Percentiles rank a stretch among this genome's conserved stretches.
Evolutionary conservation across 2,797 vertebrate species (phyloP).

Genomic region (Siniperca obscura): DNA sequence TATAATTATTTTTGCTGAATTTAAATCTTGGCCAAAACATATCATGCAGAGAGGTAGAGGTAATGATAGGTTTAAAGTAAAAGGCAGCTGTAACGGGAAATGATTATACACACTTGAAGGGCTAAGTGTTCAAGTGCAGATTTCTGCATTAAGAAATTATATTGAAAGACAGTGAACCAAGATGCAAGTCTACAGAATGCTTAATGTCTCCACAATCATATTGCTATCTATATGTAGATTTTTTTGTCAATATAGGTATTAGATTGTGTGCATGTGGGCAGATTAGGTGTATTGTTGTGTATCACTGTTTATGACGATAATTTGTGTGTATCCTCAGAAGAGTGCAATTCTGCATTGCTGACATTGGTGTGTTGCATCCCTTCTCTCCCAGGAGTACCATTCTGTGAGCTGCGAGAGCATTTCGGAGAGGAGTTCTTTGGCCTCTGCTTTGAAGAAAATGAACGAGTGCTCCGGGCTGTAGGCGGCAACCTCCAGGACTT

Average conservation of each 20-base stretch:
- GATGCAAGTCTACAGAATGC: not conserved
- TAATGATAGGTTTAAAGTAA: not conserved
- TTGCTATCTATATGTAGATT: not conserved
- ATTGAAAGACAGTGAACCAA: not conserved
- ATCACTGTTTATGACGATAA: not conserved
- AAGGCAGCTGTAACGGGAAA: constrained; percentile 24
- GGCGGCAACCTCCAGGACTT: constrained; percentile 97
- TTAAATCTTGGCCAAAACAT: constrained; percentile 29
- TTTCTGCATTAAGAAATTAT: constrained; percentile 17
- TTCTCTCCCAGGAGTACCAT: constrained; percentile 88
- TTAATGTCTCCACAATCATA: not conserved
- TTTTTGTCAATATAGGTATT: not conserved
- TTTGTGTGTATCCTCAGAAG: constrained; percentile 10
- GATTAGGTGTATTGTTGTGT: constrained; percentile 8
- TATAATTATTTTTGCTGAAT: constrained; percentile 31
- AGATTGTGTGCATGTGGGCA: not conserved
- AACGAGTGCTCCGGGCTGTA: constrained; percentile 95
- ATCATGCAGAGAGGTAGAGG: not conserved
- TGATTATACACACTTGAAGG: not conserved
- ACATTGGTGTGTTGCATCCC: constrained; percentile 35
- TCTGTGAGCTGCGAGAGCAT: constrained; percentile 93
- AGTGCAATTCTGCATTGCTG: constrained; percentile 7
- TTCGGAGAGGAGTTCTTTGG: constrained; percentile 98
- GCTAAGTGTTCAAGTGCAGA: not conserved
- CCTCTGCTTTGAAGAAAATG: constrained; percentile 97